Conservation (phyloP, 2,888 invertebrate genomes). For the Mechanitis messenoides region DNA sequence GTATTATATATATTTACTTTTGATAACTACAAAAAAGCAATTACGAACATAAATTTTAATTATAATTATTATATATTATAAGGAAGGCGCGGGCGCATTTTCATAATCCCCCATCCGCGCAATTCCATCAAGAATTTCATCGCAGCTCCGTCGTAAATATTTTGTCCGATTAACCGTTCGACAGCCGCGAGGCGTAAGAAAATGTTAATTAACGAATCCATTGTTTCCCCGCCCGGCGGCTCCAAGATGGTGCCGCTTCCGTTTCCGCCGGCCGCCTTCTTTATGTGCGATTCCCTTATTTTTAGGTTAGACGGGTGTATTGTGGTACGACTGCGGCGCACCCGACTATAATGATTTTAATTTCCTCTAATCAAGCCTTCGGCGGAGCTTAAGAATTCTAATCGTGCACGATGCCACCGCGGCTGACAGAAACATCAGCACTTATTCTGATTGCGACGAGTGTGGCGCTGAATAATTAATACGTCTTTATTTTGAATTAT, state of each 20-base stretch:
- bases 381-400: slow-evolving; percentile 76
- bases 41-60: neutral
- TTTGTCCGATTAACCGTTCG: slow-evolving; percentile 78
- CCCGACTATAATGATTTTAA: slow-evolving; percentile 75
- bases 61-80: neutral
- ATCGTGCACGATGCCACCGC: slow-evolving; percentile 62
- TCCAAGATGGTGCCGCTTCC: slow-evolving; percentile 77
- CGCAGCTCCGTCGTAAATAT: slow-evolving; percentile 72
- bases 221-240: slow-evolving; percentile 81
- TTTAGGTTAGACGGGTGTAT: slow-evolving; percentile 67
- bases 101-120: slow-evolving; percentile 38
- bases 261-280: slow-evolving; percentile 73
- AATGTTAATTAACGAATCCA: slow-evolving; percentile 87
- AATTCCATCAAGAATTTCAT: slow-evolving; percentile 67
- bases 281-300: slow-evolving; percentile 75
- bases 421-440: slow-evolving; percentile 76
- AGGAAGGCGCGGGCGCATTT: slow-evolving; percentile 23
- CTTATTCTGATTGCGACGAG: slow-evolving; percentile 76
- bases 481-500: slow-evolving; percentile 69
- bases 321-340: slow-evolving; percentile 58
- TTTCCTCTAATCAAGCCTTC: slow-evolving; percentile 77
- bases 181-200: slow-evolving; percentile 80
- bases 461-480: slow-evolving; percentile 76
- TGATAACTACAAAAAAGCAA: neutral
- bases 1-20: neutral